A percentile compares a stretch with the other conserved stretches of the same genome.
Evolutionary conservation across 2,113 vertebrate genomes (phyloP).

Genomic region (Odontophorus gujanensis): DNA sequence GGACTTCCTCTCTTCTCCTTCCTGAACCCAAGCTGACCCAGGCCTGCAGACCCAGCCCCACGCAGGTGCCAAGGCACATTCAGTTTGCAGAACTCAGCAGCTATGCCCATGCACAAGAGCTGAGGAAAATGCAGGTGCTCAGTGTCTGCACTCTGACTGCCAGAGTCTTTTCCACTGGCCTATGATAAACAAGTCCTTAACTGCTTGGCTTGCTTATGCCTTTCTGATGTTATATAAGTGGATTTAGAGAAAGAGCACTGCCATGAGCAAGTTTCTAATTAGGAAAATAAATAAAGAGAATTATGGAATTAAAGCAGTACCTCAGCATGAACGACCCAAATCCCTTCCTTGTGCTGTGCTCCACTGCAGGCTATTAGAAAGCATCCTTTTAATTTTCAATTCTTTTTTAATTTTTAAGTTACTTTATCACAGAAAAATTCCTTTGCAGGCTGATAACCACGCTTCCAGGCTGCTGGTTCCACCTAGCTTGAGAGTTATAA

Average conservation of each 20-base stretch:
- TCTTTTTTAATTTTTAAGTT: neutral
- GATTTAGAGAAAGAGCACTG: slow-evolving; percentile 27
- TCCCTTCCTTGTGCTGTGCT: slow-evolving; percentile 26
- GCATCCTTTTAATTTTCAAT: neutral
- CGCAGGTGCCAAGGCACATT: fast-evolving
- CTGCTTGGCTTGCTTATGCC: neutral
- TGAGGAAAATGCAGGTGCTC: fast-evolving
- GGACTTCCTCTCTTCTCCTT: neutral
- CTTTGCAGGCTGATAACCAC: neutral
- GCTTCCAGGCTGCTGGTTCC: neutral
- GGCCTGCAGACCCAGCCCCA: neutral
- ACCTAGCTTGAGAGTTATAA: neutral
- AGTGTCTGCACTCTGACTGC: neutral
- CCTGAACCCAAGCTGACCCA: fast-evolving
- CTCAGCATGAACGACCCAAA: slow-evolving; percentile 62
- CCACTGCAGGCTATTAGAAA: slow-evolving; percentile 39
- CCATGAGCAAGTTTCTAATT: slow-evolving; percentile 42
- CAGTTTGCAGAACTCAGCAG: neutral
- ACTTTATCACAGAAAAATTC: slow-evolving; percentile 37
- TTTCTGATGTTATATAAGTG: slow-evolving; percentile 39
- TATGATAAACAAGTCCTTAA: neutral
- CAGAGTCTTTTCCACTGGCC: neutral
- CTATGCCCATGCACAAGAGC: neutral
- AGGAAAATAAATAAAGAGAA: slow-evolving; percentile 59
- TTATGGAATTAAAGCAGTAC: slow-evolving; percentile 56